Conservation (phyloP, 1,140 invertebrate species). For the Drosophila ohnishii region DNA sequence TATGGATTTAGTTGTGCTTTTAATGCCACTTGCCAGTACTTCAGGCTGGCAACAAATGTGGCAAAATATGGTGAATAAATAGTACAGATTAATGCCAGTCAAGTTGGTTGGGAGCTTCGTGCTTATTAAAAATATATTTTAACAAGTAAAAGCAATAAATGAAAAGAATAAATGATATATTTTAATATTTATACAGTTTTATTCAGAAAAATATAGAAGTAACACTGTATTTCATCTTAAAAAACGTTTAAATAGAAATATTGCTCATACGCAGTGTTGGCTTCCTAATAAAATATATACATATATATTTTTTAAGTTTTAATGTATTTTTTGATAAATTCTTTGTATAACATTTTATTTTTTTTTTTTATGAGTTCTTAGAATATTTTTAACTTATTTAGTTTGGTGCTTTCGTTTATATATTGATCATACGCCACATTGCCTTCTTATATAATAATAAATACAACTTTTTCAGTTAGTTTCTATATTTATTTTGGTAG, state of each 20-base stretch:
- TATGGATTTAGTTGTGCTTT: constrained; percentile 10
- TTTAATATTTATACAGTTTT: neutral
- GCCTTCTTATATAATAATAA: neutral
- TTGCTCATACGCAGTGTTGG: constrained; percentile 7
- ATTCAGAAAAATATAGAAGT: neutral
- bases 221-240: neutral
- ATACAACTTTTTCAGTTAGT: neutral
- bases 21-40: constrained; percentile 1
- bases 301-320: neutral
- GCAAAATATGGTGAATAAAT: neutral
- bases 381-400: neutral
- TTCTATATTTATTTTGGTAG: neutral
- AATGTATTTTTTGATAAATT: neutral
- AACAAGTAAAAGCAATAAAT: rapidly evolving
- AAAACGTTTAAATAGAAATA: neutral
- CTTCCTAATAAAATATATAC: neutral
- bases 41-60: neutral
- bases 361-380: neutral
- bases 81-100: neutral
- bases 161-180: neutral
- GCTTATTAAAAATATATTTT: neutral
- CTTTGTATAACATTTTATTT: too few species aligned
- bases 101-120: neutral
- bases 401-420: neutral
- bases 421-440: constrained; percentile 5